Conservation (phyloP, 2,888 invertebrate genomes). For the Phytoseiulus persimilis region DNA sequence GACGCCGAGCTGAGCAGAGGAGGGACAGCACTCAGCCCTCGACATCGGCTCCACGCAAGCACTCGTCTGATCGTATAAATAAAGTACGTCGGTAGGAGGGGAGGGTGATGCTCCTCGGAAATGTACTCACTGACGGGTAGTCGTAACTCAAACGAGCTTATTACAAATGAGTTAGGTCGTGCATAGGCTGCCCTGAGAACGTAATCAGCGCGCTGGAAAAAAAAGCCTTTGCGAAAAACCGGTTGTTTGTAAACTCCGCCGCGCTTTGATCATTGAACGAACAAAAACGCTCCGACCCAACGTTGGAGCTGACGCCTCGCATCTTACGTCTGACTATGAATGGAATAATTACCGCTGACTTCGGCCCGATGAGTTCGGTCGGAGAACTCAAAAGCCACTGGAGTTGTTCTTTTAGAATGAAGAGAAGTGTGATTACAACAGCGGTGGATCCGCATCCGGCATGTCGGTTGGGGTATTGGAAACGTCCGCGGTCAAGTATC, state of each 20-base stretch:
- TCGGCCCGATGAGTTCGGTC: not conserved
- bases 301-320: not conserved
- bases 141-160: not conserved
- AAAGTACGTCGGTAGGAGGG: not conserved
- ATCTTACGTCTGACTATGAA: not conserved
- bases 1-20: not conserved
- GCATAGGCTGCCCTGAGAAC: not conserved
- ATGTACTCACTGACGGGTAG: not conserved
- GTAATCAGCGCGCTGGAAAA: not conserved
- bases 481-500: not conserved
- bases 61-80: not conserved
- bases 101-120: not conserved
- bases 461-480: too few relatives aligned
- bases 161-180: not conserved
- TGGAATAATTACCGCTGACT: not conserved
- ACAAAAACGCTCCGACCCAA: not conserved
- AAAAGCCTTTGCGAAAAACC: not conserved
- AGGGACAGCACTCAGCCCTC: not conserved
- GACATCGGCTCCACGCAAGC: not conserved
- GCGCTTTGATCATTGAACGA: not conserved
- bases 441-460: too few relatives aligned
- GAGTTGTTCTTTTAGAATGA: too few relatives aligned
- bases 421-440: too few relatives aligned
- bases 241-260: not conserved
- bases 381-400: too few relatives aligned